phyloP scores from a whole-genome alignment of 2,797 vertebrate species.

The Adrianichthys oophorus region DNA sequence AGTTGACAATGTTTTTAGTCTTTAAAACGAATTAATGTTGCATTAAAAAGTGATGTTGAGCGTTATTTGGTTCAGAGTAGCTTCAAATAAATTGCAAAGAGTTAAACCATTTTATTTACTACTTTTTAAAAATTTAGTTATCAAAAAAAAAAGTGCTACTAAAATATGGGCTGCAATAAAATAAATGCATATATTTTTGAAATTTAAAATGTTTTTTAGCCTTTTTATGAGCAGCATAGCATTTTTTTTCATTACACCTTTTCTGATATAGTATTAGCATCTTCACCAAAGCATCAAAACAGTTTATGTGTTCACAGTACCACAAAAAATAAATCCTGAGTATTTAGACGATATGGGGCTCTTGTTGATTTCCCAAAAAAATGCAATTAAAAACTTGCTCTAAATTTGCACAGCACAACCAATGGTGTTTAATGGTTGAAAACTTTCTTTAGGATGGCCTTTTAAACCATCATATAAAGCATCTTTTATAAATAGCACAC shows the following conservation, averaged over 20 bases:
- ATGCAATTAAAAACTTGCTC: conserved; percentile 12
- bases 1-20: conserved; percentile 31
- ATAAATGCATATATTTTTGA: too few species aligned
- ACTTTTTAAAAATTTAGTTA: too few species aligned
- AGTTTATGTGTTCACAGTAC: conserved; percentile 57
- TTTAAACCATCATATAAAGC: neutral
- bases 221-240: too few species aligned
- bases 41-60: neutral
- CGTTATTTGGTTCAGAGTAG: too few species aligned
- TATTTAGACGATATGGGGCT: conserved; percentile 24
- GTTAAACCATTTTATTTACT: too few species aligned
- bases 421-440: conserved; percentile 30
- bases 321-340: conserved; percentile 27
- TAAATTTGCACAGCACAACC: conserved; percentile 44
- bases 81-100: too few species aligned
- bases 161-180: too few species aligned
- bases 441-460: conserved; percentile 39
- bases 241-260: too few species aligned
- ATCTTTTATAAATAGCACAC: neutral
- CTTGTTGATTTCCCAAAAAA: neutral
- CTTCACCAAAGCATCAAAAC: conserved; percentile 30
- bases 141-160: too few species aligned
- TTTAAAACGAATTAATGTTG: conserved; percentile 23
- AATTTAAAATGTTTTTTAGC: too few species aligned
- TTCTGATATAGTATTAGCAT: too few species aligned